Evolutionary conservation across 2,797 vertebrate genomes (phyloP), one percentile per base, ranked within the genome.

Genomic region (Margarornis squamiger): DNA sequence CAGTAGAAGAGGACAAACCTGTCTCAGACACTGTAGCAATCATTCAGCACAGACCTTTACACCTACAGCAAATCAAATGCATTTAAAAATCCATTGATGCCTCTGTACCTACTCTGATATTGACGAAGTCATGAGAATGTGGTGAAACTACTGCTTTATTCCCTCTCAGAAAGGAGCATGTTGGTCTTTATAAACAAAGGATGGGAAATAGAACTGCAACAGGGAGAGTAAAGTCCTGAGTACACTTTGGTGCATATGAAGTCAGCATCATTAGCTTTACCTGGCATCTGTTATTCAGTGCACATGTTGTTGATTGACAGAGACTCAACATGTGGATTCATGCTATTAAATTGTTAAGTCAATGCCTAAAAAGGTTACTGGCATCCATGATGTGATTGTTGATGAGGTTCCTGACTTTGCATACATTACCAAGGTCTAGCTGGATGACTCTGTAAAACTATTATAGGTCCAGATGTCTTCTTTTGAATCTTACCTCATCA

Each of bases 391-490:
- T 85, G 88, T 92, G 94, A 94, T 76, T 96, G 76, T 88, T 96
- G 95, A 97, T 96, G 92, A 96, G 61, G 77, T 95, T 96, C 95
- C 97, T 96, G 95, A 96, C 94, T 97, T 96, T 95, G 96, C 95
- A 97, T 97, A 90, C n/a, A 93, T 97, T 97, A 96, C 48, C 36
- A 54, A 67, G 43, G 81, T 77, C 93, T 94, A 54, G 6, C 41
- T 91, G 38, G 71, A 91, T 59, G 78, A 82, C 59, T 93, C 82
- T 83, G 63, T 96, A 88, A 96, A 94, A 71, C 70, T 52, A 22
- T 91, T 88, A 96, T 80, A 91, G 95, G 85, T 79, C 83, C 73
- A 96, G 72, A 85, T 80, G 51, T 84, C 79, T 97, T 86, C 52
- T 62, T 95, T 91, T 93, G 70, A 93, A 90, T 61, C 75, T 86